Evolutionary conservation across 2,888 invertebrate genomes (phyloP).

Genomic region (Sinodicranocentrus sp.): DNA sequence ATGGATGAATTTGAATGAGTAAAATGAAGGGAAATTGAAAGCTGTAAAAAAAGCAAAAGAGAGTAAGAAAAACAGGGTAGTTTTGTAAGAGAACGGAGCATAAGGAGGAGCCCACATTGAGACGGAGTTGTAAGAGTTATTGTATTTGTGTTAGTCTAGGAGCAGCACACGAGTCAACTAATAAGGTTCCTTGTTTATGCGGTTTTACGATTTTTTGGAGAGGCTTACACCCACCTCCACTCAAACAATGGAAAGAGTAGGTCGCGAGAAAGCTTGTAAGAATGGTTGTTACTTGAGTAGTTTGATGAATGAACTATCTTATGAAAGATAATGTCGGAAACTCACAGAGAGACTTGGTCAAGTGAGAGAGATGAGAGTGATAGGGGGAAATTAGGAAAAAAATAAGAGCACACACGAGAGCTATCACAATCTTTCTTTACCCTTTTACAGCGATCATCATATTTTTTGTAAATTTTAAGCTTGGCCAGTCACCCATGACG

Average conservation of each 20-base stretch:
- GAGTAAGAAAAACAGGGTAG: not conserved
- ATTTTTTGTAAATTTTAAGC: constrained; percentile 39
- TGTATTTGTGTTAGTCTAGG: constrained; percentile 25
- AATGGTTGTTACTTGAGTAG: not conserved
- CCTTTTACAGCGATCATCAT: not conserved
- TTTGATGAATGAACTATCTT: constrained; percentile 49
- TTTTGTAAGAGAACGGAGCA: not conserved
- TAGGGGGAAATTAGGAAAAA: constrained; percentile 3
- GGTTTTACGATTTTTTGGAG: constrained; percentile 50
- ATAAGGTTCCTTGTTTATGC: constrained; percentile 47
- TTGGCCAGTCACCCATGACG: constrained; percentile 42
- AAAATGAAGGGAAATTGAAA: constrained; percentile 51
- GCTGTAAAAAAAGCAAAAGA: constrained; percentile 43
- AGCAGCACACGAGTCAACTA: constrained; percentile 15
- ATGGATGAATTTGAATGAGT: constrained; percentile 48
- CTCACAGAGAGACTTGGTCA: constrained; percentile 15
- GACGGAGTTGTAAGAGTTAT: constrained; percentile 26
- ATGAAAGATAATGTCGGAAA: constrained; percentile 23
- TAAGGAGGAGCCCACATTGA: not conserved
- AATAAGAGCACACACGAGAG: not conserved
- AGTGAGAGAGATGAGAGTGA: not conserved
- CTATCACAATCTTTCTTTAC: not conserved
- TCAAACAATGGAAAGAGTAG: not conserved
- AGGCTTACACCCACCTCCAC: constrained; percentile 13
- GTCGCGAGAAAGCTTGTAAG: constrained; percentile 1